A percentile compares a stretch with the other conserved stretches of the same genome.
Evolutionary conservation across 1,140 invertebrate genomes (phyloP).

Genomic region (Megalonaias nervosa): DNA sequence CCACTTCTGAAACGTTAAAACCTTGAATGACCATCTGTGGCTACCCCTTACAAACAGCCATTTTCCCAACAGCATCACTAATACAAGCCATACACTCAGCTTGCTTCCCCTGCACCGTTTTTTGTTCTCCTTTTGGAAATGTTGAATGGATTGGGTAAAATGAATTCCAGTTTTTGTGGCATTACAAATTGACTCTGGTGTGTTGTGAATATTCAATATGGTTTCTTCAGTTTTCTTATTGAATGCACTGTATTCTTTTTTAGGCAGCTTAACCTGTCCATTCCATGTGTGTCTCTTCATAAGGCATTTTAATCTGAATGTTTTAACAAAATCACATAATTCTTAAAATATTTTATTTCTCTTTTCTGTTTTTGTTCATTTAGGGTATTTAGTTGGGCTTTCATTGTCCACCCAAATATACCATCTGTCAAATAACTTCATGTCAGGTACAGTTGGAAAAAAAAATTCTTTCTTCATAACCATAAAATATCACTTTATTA

Average conservation of each 20-base stretch:
- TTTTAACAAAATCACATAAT: no score
- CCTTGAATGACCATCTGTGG: background rate
- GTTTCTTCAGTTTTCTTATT: slow-evolving; percentile 25
- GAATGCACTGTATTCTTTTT: background rate
- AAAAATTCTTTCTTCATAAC: no score
- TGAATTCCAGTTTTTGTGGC: slow-evolving; percentile 8
- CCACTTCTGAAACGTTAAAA: background rate
- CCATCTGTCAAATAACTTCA: no score
- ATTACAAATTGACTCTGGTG: slow-evolving; percentile 20
- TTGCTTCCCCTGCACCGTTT: slow-evolving; percentile 3
- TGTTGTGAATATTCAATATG: slow-evolving; percentile 9
- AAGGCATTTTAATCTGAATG: no score
- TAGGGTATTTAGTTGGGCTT: no score
- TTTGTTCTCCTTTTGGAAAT: slow-evolving; percentile 8
- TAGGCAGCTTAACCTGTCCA: no score
- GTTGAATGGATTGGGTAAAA: slow-evolving; percentile 14
- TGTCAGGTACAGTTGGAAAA: no score
- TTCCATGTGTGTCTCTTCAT: no score
- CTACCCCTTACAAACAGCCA: slow-evolving; percentile 34
- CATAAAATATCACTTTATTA: no score
- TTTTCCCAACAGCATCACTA: slow-evolving; percentile 19
- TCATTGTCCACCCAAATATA: no score
- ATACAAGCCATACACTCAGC: slow-evolving; percentile 8
- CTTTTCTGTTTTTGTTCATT: no score
- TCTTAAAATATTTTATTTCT: no score